Base-by-base conservation (phyloP, 2,797 vertebrate genomes). In the Sebastes melanostomus region DNA sequence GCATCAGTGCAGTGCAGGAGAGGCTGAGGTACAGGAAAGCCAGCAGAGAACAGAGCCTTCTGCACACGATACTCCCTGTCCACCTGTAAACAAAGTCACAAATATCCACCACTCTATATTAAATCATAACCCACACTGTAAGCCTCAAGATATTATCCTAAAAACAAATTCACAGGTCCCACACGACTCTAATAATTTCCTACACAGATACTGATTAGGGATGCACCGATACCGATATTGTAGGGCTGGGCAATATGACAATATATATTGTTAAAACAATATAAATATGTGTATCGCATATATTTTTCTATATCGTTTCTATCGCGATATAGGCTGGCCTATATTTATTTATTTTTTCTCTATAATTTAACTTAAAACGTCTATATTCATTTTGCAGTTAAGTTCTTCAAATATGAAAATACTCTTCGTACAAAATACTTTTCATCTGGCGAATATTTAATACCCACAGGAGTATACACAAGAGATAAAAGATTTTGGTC, bases 1-100 rank as follows among this genome's bases (percentile, higher is more conserved):
- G 78, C 13, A 0, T 99, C 96, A 3, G 81, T 78, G 83, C 97
- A 98, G 77, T 97, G 96, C 52, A 99, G 72, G 14, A 99, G 83
- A 4, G 98, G 97, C 90, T 95, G 91, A 63, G 98, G 97, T 32
- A 99, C 97, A 1, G 97, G 97, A 90, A 99, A 99, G 36, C 97
- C 97, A 85, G 86, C 66, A 2, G 94, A 93, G 93, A 95, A 96
- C 58, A 99, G 93, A 16, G 96, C 95, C 85, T 95, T 97, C 93
- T 98, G 98, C 46, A 99, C 97, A 18, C 6, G 73, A 89, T 96
- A 99, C 91, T 99, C 98, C 87, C 98, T 96, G 50, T 97, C 96
- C 8, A 99, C 91, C 98, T 99, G 63, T 3, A 75, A n/a, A 80
- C 3, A 68, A 38, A 66, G 6, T 42, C 34, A 74, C 8, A 29